These are phyloP conservation scores for Zonitis immaculata DNA, from an alignment of 2,888 invertebrate species.

Conservation along the genomic window DNA sequence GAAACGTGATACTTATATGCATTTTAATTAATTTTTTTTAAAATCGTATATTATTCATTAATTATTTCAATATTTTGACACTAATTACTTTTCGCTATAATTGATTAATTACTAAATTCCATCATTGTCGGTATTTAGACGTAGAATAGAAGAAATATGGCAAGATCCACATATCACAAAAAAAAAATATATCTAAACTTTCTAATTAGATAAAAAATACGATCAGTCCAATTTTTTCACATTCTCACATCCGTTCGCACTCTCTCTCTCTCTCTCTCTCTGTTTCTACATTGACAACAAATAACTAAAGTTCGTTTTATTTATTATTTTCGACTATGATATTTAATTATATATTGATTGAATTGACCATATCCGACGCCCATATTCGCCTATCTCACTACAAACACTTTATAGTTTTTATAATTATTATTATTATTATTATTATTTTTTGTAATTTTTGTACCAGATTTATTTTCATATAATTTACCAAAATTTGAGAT, in stretches of 20 bases:
- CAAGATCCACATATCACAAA: not conserved
- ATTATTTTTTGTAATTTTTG: not conserved
- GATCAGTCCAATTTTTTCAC: slow-evolving; percentile 22
- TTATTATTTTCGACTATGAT: slow-evolving; percentile 13
- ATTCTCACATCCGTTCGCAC: not conserved
- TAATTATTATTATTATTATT: too few species aligned
- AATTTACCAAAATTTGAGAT: slow-evolving; percentile 19
- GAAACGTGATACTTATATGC: not conserved
- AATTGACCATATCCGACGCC: slow-evolving; percentile 11
- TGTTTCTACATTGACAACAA: slow-evolving; percentile 17
- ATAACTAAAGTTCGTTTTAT: slow-evolving; percentile 17
- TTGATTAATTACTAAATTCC: not conserved
- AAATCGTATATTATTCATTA: slow-evolving; percentile 2
- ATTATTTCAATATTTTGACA: slow-evolving; percentile 8
- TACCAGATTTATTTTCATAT: slow-evolving; percentile 9
- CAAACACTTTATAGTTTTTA: not conserved
- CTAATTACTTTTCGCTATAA: slow-evolving; percentile 17
- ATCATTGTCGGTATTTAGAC: slow-evolving; percentile 6
- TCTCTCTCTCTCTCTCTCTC: slow-evolving; percentile 1
- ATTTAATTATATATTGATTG: slow-evolving; percentile 24
- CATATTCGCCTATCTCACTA: slow-evolving; percentile 1
- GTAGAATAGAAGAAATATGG: slow-evolving; percentile 7
- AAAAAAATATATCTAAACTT: slow-evolving; percentile 15
- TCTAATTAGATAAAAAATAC: slow-evolving; percentile 27
- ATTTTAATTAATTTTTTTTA: not conserved